Conservation (phyloP, 1,140 invertebrate genomes). For the Zaprionus inermis region DNA sequence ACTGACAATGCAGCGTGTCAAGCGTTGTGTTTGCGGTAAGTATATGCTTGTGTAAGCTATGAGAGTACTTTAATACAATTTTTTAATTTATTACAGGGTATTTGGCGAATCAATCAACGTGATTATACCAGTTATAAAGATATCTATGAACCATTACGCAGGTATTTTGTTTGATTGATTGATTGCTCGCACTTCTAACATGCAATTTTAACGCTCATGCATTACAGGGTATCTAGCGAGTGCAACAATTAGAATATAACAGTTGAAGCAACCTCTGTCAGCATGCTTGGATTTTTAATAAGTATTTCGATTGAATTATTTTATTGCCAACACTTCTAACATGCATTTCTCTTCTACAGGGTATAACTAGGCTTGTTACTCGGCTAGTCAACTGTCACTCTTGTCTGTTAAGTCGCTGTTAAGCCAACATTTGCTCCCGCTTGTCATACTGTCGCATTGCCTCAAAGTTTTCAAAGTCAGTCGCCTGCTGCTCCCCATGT, state of each 20-base stretch:
- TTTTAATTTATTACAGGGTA: background rate
- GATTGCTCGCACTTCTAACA: no score
- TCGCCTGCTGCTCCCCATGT: background rate
- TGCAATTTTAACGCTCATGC: background rate
- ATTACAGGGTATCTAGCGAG: slow-evolving; percentile 1
- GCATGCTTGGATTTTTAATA: background rate
- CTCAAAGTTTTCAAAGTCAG: slow-evolving; percentile 10
- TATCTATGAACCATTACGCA: no score
- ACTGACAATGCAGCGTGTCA: background rate
- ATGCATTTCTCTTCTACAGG: background rate
- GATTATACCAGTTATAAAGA: no score
- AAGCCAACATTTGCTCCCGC: background rate
- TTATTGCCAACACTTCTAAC: background rate
- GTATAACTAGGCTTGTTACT: background rate
- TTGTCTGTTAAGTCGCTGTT: slow-evolving; percentile 14
- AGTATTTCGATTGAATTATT: background rate
- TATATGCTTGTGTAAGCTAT: background rate
- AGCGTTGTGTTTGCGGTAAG: background rate
- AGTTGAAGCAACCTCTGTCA: no score
- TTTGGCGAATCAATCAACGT: background rate
- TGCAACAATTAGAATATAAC: no score
- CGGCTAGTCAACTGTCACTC: background rate
- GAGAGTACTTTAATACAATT: background rate
- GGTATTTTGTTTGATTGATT: no score
- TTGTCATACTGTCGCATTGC: background rate